Evolutionary conservation across 2,888 invertebrate genomes (phyloP).

Genomic region (Hoplodrina ambigua): DNA sequence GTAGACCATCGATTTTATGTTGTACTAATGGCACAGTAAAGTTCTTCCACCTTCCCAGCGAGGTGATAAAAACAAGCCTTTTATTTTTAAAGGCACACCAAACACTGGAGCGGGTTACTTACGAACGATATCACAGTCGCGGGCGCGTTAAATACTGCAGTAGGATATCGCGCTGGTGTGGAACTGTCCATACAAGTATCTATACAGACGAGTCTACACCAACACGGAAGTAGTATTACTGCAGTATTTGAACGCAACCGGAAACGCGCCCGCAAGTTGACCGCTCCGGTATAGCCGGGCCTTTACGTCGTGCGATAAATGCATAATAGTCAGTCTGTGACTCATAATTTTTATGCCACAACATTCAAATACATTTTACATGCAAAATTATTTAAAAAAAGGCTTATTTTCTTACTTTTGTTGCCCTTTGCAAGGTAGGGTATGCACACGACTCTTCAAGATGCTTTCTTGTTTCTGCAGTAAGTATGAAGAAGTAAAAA

Average conservation of each 20-base stretch:
- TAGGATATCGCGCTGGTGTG: too few species aligned
- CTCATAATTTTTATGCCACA: conserved; percentile 26
- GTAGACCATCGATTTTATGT: background rate
- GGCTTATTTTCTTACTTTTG: conserved; percentile 31
- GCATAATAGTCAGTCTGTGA: conserved; percentile 35
- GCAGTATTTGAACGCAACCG: too few species aligned
- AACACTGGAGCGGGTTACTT: too few species aligned
- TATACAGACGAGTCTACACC: too few species aligned
- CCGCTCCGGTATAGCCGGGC: too few species aligned
- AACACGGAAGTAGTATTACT: too few species aligned
- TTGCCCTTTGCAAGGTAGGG: conserved; percentile 25
- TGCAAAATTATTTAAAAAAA: conserved; percentile 33
- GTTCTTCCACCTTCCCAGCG: background rate
- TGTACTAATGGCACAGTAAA: background rate
- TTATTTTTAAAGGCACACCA: background rate
- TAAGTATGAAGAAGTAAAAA: conserved; percentile 12
- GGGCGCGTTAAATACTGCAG: too few species aligned
- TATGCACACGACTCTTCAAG: conserved; percentile 16
- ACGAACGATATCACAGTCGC: too few species aligned
- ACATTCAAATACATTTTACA: conserved; percentile 26
- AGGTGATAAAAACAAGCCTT: background rate
- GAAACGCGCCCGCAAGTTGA: too few species aligned
- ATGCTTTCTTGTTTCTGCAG: conserved; percentile 23
- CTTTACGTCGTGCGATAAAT: conserved; percentile 6
- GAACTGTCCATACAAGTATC: too few species aligned